Base-by-base conservation (phyloP, 2,797 vertebrate species). In the Siniperca obscura region DNA sequence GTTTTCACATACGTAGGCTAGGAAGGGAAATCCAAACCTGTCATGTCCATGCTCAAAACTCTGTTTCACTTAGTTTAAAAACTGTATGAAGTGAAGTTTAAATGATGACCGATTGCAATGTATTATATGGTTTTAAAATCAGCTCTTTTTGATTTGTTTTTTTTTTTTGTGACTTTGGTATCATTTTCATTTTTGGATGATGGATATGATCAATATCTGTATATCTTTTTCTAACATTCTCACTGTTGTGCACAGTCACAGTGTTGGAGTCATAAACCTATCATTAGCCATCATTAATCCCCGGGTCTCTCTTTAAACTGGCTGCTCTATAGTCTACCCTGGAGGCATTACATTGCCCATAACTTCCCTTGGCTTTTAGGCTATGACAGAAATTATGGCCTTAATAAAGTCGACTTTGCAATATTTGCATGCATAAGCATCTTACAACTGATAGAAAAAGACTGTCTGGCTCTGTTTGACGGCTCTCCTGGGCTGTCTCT, bases 401-500 rank as follows among this genome's bases (percentile, higher is more conserved):
- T 93, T 87, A 95, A 95, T 94, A 96, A 95, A 95, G 91, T 93
- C 81, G 84, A 89, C 93, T 92, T 95, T 93, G 88, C 89, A 91
- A 94, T 91, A 94, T 94, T 94, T 95, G 92, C 94, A 93, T 90
- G 90, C 90, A 94, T 93, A 95, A 93, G 94, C 90, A 89, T 94
- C 90, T 95, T 90, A 81, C 85, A 91, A 85, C 73, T 91, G 93
- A 94, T 90, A 90, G 82, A 86, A 87, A 90, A 93, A 91, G 92
- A 89, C 94, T 86, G 91, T 92, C 91, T 94, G 94, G 81, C 89
- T 93, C 74, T 74, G 78, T 69, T 91, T 94, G 84, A 94, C 72
- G 76, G 84, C 89, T 91, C 93, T 83, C 84, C 42, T 38, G 82
- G 85, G 93, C 59, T 1, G 11, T 56, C 72, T 90, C 55, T 93